A percentile compares a stretch with the other conserved stretches of the same genome.
phyloP scores from a whole-genome alignment of 2,797 vertebrate genomes.

The Coreius guichenoti region DNA sequence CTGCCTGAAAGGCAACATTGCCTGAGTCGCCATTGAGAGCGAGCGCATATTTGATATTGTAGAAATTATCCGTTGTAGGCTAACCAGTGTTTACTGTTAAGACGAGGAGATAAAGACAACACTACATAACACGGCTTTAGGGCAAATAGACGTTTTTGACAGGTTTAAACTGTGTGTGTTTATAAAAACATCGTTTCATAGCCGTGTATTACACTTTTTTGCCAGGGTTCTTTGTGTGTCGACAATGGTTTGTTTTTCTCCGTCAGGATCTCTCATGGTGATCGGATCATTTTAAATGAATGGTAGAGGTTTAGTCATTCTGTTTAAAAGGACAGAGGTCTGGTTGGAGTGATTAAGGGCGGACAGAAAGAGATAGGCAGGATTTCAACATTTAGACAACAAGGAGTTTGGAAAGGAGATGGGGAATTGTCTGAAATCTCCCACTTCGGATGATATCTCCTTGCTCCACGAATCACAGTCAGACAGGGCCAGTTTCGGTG shows the following conservation, averaged over 20 bases:
- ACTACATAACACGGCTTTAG: neutral
- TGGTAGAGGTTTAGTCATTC: slow-evolving; percentile 8
- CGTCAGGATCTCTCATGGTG: slow-evolving; percentile 66
- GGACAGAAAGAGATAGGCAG: slow-evolving; percentile 22
- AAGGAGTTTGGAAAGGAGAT: slow-evolving; percentile 79
- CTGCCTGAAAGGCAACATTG: slow-evolving; percentile 66
- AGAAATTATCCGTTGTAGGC: slow-evolving; percentile 63
- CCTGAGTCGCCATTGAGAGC: slow-evolving; percentile 56
- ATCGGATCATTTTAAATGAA: slow-evolving; percentile 31
- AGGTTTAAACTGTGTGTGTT: slow-evolving; percentile 5
- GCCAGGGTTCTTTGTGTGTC: slow-evolving; percentile 75
- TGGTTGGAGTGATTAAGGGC: neutral
- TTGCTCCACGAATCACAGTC: slow-evolving; percentile 96
- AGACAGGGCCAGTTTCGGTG: slow-evolving; percentile 94
- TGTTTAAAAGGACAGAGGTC: slow-evolving; percentile 15
- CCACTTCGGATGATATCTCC: slow-evolving; percentile 97
- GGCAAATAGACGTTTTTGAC: neutral
- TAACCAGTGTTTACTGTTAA: slow-evolving; percentile 29
- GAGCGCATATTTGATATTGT: slow-evolving; percentile 47
- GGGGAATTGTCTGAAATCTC: slow-evolving; percentile 98
- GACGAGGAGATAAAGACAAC: slow-evolving; percentile 9
- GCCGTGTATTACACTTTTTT: slow-evolving; percentile 21
- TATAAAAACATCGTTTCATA: slow-evolving; percentile 2
- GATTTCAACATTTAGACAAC: slow-evolving; percentile 54
- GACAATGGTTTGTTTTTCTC: slow-evolving; percentile 79